These are phyloP conservation scores for Coelopa pilipes DNA, from an alignment of 2,888 invertebrate species.

Conservation along the genomic window DNA sequence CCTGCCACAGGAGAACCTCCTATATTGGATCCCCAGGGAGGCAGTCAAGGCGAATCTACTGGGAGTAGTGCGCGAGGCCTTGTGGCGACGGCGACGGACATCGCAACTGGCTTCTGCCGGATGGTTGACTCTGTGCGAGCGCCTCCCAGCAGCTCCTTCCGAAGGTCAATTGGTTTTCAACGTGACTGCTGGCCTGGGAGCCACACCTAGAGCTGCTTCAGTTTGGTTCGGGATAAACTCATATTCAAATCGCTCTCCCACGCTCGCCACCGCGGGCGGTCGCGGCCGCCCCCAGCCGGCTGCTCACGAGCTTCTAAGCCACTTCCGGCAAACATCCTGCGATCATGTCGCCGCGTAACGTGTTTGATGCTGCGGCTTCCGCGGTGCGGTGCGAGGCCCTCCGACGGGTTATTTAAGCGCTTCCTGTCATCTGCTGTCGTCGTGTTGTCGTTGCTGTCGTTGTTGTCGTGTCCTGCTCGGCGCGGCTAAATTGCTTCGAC, in stretches of 20 bases:
- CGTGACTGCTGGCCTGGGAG: too few relatives aligned
- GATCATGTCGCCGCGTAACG: slow-evolving; percentile 10
- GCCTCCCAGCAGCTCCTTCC: too few relatives aligned
- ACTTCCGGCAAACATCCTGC: slow-evolving; percentile 16
- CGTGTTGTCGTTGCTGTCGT: neutral
- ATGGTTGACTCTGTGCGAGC: too few relatives aligned
- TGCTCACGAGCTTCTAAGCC: slow-evolving; percentile 3
- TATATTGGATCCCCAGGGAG: too few relatives aligned
- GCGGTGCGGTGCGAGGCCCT: neutral
- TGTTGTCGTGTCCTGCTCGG: neutral
- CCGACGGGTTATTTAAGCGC: slow-evolving; percentile 30
- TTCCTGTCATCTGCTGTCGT: slow-evolving; percentile 27
- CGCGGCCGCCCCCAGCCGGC: neutral
- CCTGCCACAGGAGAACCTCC: neutral
- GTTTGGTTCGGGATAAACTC: too few relatives aligned
- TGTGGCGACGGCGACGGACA: neutral
- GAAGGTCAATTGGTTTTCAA: too few relatives aligned
- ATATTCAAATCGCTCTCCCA: too few relatives aligned
- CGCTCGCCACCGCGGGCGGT: neutral
- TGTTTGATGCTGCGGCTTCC: slow-evolving; percentile 11
- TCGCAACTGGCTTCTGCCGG: neutral
- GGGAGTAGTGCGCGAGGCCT: too few relatives aligned
- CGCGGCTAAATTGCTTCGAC: slow-evolving; percentile 26
- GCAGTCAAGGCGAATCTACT: neutral
- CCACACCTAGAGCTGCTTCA: too few relatives aligned